phyloP scores from a whole-genome alignment of 2,888 invertebrate species.

The Cistogaster globosa region DNA sequence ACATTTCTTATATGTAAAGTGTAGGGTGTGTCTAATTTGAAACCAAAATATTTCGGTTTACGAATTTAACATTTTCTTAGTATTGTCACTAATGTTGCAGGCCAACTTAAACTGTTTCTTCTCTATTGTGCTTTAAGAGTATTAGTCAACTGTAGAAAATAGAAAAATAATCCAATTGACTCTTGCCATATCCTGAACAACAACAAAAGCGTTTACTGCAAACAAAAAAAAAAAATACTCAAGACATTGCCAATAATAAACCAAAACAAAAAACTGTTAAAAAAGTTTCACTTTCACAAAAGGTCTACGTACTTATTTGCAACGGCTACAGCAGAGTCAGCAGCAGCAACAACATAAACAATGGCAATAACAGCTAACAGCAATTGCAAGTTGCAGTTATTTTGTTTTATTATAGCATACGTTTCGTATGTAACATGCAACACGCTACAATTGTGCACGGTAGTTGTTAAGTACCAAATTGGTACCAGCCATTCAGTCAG shows the following conservation, averaged over 20 bases:
- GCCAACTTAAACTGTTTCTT: conserved; percentile 10
- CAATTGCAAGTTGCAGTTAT: conserved; percentile 68
- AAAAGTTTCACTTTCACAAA: conserved; percentile 81
- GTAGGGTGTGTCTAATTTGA: neutral
- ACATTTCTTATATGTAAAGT: too few relatives aligned
- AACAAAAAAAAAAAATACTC: conserved; percentile 8
- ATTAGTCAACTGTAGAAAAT: conserved; percentile 46
- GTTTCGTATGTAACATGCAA: conserved; percentile 63
- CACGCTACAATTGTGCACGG: conserved; percentile 63
- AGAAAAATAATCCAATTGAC: conserved; percentile 12
- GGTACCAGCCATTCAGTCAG: conserved; percentile 43
- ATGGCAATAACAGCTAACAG: conserved; percentile 44
- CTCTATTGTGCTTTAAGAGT: conserved; percentile 52
- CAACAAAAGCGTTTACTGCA: conserved; percentile 18
- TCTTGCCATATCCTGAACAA: conserved; percentile 34
- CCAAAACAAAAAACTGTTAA: conserved; percentile 60
- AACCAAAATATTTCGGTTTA: conserved; percentile 11
- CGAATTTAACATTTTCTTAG: conserved; percentile 44
- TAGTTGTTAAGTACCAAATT: conserved; percentile 69
- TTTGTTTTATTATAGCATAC: conserved; percentile 37
- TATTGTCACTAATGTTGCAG: conserved; percentile 28
- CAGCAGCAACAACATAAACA: conserved; percentile 68
- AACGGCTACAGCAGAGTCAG: conserved; percentile 60
- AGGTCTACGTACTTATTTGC: conserved; percentile 77
- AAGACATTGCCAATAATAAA: conserved; percentile 62